Evolutionary conservation across 2,888 invertebrate species (phyloP), one percentile per base, ranked within the genome.

Genomic region (Biston stratarius): DNA sequence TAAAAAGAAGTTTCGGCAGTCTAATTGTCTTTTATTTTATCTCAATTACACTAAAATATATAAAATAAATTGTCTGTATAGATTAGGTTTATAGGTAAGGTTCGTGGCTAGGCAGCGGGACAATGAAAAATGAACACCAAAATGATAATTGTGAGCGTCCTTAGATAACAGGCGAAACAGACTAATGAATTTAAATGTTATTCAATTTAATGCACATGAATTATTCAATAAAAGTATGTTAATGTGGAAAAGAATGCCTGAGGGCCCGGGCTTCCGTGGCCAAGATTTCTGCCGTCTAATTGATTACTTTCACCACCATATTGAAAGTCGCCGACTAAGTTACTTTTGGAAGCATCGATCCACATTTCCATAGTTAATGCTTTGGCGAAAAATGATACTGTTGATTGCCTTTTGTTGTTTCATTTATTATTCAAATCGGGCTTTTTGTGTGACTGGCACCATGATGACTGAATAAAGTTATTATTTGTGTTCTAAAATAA

Each of bases 151-250:
- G 74, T 67, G 60, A 68, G 70, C 72, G 71, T 75, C 69, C 74
- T 72, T 52, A 74, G 78, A 79, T 80, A 79, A 76, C 75, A 77
- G 71, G 71, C 75, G 74, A 74, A 69, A 75, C 76, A 78, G 75
- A 80, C 81, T 89, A 89, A 91, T 91, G 84, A 90, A 91, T 91
- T 91, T 89, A 88, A 91, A 91, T 91, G 86, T 82, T 84, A 90
- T 90, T 90, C 90, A 90, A 90, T 91, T 88, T 89, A 89, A 89
- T 89, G 88, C 90, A 88, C 85, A 91, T 91, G 90, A 90, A 92
- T 92, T 79, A 92, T 91, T 91, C 91, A 91, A 81, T 77, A 85
- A 85, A 84, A 86, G 83, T 87, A 89, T 87, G 85, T 84, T 86
- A 88, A 89, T 87, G 87, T 81, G 78, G 81, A 83, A 89, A 91